Evolutionary conservation across 2,797 vertebrate genomes (phyloP), one percentile per base, ranked within the genome.

Genomic region (Mergus octosetaceus): DNA sequence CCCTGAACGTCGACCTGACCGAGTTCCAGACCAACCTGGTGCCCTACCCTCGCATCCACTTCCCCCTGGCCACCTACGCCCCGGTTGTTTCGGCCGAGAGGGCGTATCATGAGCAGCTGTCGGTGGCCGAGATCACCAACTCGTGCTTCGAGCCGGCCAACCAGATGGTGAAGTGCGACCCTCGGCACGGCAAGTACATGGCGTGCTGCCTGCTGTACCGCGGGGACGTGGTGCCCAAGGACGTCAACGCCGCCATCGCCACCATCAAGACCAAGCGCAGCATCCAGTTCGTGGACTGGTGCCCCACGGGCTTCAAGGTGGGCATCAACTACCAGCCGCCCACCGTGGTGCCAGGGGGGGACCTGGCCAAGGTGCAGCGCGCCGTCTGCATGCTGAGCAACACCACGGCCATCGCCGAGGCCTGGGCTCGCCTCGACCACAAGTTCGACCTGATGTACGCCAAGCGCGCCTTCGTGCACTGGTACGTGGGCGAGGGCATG

Each of bases 371-470:
- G 95, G 98, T 99, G 80, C 98, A 98, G 97, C 93, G 98, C 3
- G 98, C 98, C 9, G 98, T 99, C 94, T 99, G 98, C 95, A 99
- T 99, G 98, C 97, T 99, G 97, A 99, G 98, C 97, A 98, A 98
- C 98, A 99, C 98, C 82, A 99, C 98, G 0, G 98, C 98, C 97
- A 98, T 99, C 19, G 98, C 98, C 0, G 97, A 98, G 97, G 98
- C 98, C 96, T 98, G 98, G 98, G 98, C 98, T 11, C 97, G 98
- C 21, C 98, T 98, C 36, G 98, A 98, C 96, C 98, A 98, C 98
- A 99, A 98, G 97, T 99, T 98, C 2, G 98, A 98, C 97, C 98
- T 98, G 85, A 99, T 98, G 98, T 98, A 98, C 13, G 98, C 98
- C 97, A 98, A 98, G 98, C 96, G 98, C 75, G 98, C 98, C 62